Conservation (phyloP, 2,797 vertebrate genomes). For the Varecia variegata region DNA sequence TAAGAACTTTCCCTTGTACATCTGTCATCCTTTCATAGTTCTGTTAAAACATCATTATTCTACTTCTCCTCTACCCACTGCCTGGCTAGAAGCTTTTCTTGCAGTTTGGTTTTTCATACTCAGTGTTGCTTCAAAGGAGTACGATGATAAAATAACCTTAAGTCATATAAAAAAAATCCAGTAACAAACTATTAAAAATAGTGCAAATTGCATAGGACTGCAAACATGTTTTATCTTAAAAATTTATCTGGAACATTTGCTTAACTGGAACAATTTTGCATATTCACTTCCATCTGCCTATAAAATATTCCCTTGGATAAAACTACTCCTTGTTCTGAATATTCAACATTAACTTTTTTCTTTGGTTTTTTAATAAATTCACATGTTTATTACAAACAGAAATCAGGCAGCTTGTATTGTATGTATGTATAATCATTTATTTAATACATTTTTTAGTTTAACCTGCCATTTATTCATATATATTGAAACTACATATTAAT, state of each 20-base stretch:
- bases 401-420: constrained; percentile 62
- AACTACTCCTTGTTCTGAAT: constrained; percentile 67
- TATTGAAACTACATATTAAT: background rate
- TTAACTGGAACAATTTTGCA: constrained; percentile 76
- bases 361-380: constrained; percentile 67
- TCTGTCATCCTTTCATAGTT: constrained; percentile 64
- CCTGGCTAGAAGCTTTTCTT: constrained; percentile 26
- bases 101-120: constrained; percentile 43
- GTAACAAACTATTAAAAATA: constrained; percentile 69
- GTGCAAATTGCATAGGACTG: constrained; percentile 56
- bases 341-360: constrained; percentile 60
- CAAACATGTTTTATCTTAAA: constrained; percentile 77
- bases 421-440: background rate
- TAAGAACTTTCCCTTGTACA: constrained; percentile 58
- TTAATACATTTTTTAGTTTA: constrained; percentile 46
- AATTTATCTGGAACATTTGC: constrained; percentile 76
- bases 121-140: constrained; percentile 39
- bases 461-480: constrained; percentile 29
- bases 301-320: constrained; percentile 69
- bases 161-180: constrained; percentile 46
- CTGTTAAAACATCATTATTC: constrained; percentile 42
- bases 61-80: background rate
- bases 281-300: constrained; percentile 77
- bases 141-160: constrained; percentile 54
- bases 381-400: constrained; percentile 69